phyloP scores from a whole-genome alignment of 2,113 vertebrate species.

The Ochotona princeps region DNA sequence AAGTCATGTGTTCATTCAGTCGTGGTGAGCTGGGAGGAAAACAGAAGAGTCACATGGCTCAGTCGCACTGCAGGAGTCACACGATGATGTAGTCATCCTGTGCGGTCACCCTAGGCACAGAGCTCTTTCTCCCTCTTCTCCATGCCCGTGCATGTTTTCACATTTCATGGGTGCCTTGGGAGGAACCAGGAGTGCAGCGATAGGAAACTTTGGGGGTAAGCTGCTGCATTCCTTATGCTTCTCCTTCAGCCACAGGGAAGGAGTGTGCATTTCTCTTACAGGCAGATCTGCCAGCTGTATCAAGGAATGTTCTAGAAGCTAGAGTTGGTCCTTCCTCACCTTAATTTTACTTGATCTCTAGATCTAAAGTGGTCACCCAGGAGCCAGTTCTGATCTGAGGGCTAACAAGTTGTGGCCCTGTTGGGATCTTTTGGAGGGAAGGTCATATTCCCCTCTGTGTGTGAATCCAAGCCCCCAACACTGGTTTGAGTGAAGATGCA shows the following conservation, averaged over 20 bases:
- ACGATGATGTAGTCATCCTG: not conserved
- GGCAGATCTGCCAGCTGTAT: not conserved
- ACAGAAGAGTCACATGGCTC: not conserved
- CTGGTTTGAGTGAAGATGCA: too few species aligned
- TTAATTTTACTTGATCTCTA: not conserved
- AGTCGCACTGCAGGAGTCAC: not conserved
- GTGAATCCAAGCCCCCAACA: not conserved
- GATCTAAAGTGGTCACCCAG: not conserved
- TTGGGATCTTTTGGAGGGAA: too few species aligned
- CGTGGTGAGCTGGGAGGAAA: not conserved
- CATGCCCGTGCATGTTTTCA: not conserved
- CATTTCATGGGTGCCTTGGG: not conserved
- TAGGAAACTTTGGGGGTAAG: not conserved
- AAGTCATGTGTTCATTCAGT: too few species aligned
- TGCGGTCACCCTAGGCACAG: not conserved
- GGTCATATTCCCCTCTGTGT: not conserved
- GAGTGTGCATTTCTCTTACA: not conserved
- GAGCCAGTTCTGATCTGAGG: not conserved
- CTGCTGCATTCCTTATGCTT: not conserved
- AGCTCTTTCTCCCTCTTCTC: not conserved
- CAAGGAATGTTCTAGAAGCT: not conserved
- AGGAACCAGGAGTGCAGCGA: not conserved
- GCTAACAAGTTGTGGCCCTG: not conserved
- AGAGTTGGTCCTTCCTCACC: not conserved
- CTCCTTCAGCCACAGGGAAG: not conserved